A percentile compares a stretch with the other conserved stretches of the same genome.
Evolutionary conservation across 2,113 vertebrate species (phyloP).

Genomic region (Phyllostomus hastatus): DNA sequence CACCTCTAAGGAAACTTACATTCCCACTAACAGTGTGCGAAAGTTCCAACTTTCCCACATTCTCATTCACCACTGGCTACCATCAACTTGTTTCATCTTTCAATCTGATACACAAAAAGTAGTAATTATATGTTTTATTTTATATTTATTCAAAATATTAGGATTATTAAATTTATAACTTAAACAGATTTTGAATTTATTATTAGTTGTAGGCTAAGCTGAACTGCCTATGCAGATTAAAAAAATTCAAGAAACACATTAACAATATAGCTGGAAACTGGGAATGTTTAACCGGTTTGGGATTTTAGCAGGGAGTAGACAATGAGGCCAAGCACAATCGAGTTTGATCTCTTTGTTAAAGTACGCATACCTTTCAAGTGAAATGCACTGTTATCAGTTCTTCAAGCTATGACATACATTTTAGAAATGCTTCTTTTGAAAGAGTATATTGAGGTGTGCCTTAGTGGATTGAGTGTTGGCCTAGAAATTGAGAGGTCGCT

Average conservation of each 20-base stretch:
- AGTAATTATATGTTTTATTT: not conserved
- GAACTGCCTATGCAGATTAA: slow-evolving; percentile 18
- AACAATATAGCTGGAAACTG: not conserved
- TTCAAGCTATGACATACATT: not conserved
- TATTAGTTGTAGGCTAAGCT: slow-evolving; percentile 12
- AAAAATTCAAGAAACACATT: slow-evolving; percentile 1
- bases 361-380: not conserved
- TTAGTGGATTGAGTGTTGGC: too few species aligned
- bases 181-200: slow-evolving; percentile 10
- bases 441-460: too few species aligned
- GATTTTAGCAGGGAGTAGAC: not conserved
- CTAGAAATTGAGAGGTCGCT: too few species aligned
- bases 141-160: slow-evolving; percentile 29
- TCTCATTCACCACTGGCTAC: not conserved
- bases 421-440: slow-evolving; percentile 14
- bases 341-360: not conserved
- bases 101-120: not conserved
- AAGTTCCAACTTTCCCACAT: not conserved
- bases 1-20: not conserved
- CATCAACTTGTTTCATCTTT: not conserved
- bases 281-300: not conserved
- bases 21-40: not conserved
- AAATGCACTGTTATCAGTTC: not conserved
- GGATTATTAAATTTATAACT: slow-evolving; percentile 1
- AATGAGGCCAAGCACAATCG: not conserved